Evolutionary conservation across 2,888 invertebrate species (phyloP).

Genomic region (Eupithecia abbreviata): DNA sequence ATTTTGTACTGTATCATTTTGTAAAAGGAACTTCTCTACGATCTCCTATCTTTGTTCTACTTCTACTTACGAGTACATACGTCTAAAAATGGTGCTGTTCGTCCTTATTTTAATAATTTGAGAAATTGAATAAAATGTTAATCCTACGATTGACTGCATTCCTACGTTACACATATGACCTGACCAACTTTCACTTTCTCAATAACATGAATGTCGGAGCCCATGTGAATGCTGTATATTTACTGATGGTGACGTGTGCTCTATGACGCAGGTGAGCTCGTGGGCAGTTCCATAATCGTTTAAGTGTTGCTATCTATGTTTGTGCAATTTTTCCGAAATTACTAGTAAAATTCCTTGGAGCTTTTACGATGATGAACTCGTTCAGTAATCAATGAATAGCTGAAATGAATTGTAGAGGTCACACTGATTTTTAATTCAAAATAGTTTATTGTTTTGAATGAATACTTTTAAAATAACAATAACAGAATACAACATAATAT

Average conservation of each 20-base stretch:
- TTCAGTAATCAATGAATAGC: not conserved
- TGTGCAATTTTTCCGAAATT: conserved; percentile 10
- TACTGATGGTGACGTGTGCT: conserved; percentile 41
- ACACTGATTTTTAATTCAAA: not conserved
- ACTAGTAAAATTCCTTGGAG: not conserved
- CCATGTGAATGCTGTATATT: conserved; percentile 36
- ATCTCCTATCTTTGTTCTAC: not conserved
- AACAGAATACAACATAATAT: no score
- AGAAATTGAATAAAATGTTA: not conserved
- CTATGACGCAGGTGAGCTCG: conserved; percentile 39
- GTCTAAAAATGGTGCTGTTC: not conserved
- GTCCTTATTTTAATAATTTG: not conserved
- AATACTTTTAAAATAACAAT: no score
- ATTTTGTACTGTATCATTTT: not conserved
- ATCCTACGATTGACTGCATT: not conserved
- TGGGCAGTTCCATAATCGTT: conserved; percentile 38
- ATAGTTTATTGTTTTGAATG: no score
- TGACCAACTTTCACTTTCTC: conserved; percentile 8
- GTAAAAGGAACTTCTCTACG: not conserved
- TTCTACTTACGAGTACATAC: not conserved
- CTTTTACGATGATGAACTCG: not conserved
- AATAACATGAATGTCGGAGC: conserved; percentile 12
- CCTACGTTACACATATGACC: not conserved
- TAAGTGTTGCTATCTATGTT: conserved; percentile 15
- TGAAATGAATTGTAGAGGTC: not conserved